Conservation (phyloP, 2,888 invertebrate species). For the Autographa gamma region DNA sequence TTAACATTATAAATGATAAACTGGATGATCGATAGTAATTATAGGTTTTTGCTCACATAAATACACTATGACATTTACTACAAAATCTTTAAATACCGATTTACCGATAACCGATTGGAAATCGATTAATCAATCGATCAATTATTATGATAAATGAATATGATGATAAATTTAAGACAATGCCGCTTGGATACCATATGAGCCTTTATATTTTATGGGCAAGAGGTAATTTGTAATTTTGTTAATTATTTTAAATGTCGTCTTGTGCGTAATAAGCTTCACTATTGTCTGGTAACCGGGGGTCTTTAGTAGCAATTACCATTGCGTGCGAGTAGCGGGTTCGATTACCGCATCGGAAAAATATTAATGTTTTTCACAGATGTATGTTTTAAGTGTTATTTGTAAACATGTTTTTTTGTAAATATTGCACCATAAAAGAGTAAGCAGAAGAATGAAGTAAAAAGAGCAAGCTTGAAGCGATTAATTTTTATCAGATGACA, state of each 20-base stretch:
- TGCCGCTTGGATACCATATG: neutral
- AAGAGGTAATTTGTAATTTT: conserved; percentile 1
- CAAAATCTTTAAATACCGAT: neutral
- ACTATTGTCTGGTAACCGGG: neutral
- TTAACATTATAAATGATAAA: conserved; percentile 4
- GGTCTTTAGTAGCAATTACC: neutral
- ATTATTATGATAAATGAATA: conserved; percentile 5
- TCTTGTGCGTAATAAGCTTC: neutral
- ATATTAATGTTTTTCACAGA: too few species aligned
- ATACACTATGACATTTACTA: conserved; percentile 6
- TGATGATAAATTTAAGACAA: conserved; percentile 5
- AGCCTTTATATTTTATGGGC: neutral
- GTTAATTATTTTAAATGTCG: conserved; percentile 4
- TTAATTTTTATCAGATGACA: neutral
- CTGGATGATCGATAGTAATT: neutral
- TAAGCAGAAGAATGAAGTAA: too few species aligned
- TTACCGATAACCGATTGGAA: conserved; percentile 3
- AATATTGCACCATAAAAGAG: neutral
- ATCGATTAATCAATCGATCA: conserved; percentile 6
- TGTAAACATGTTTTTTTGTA: too few species aligned
- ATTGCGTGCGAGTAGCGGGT: too few species aligned
- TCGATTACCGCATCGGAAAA: too few species aligned
- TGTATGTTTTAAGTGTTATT: too few species aligned
- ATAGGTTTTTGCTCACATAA: conserved; percentile 6
- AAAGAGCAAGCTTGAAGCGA: neutral